Base-by-base conservation (phyloP, 2,888 invertebrate species). In the Branchellion lobata region DNA sequence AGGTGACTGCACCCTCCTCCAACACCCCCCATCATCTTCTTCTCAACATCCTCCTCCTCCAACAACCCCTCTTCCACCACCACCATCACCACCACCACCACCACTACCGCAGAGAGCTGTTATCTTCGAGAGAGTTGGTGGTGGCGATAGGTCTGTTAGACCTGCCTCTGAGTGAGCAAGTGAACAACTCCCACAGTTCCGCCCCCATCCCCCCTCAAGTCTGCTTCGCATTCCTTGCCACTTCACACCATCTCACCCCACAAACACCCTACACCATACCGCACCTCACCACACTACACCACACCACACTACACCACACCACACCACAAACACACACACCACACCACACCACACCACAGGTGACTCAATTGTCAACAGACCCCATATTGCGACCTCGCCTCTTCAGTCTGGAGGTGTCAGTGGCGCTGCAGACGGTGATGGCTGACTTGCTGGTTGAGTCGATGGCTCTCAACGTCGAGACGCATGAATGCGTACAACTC, bases 401-500 rank as follows among this genome's bases (percentile, higher is more conserved):
- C 36, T 33, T 77, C 31, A 24, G 34, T 0, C 40, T 77, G 18
- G 77, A 77, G 21, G 77, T 77, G 29, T 36, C 65, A 1, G 40
- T 77, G 31, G 21, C 61, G 53, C n/a, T 65, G 65, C 77, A 77
- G 61, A 53, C 61, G 27, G 21, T 27, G 24, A 21, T 77, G 65
- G 33, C 77, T 1, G 77, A 77, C 24, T 36, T 77, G 18, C 77
- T 77, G 34, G 77, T 77, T n/a, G 77, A 77, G 33, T 57, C 57
- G 77, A 33, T 65, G 65, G 77, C 77, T 11, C 65, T 77, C 29
- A 77, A 77, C 24, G 53, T 77, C n/a, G 77, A 77, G 27, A 77
- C 77, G 33, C 0, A 65, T 33, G 77, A 77, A 34, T 61, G 61
- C 27, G 5, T 47, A 24, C 65, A 33, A 2, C 33, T 77, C 33